Evolutionary conservation across 2,888 invertebrate genomes (phyloP).

Genomic region (Desoria tigrina): DNA sequence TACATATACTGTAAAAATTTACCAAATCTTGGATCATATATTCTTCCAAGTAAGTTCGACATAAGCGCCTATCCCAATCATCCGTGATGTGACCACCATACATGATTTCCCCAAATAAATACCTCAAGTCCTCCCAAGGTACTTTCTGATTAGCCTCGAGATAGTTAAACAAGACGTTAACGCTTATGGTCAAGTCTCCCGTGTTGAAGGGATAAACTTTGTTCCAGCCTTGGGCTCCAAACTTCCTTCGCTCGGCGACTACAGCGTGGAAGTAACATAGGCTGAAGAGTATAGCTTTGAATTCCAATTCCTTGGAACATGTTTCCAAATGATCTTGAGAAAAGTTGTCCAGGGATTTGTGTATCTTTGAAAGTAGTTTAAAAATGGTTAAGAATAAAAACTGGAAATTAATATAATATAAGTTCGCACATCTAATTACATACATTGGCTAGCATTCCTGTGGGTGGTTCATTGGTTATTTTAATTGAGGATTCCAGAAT

Average conservation of each 20-base stretch:
- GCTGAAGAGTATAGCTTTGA: slow-evolving; percentile 92
- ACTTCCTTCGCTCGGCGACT: slow-evolving; percentile 76
- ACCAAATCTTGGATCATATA: slow-evolving; percentile 89
- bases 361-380: too few species aligned
- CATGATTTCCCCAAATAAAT: slow-evolving; percentile 97
- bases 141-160: slow-evolving; percentile 82
- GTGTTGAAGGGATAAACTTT: slow-evolving; percentile 92
- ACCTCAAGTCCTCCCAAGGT: slow-evolving; percentile 94
- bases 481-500: slow-evolving; percentile 94
- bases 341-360: slow-evolving; percentile 92
- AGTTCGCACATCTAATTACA: too few species aligned
- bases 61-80: slow-evolving; percentile 90
- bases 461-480: slow-evolving; percentile 96
- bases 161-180: slow-evolving; percentile 67
- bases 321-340: slow-evolving; percentile 90
- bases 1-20: too few species aligned
- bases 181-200: slow-evolving; percentile 89
- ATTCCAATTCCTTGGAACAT: slow-evolving; percentile 93
- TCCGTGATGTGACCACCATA: slow-evolving; percentile 97
- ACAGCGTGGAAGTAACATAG: slow-evolving; percentile 95
- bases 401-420: too few species aligned
- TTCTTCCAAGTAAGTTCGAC: slow-evolving; percentile 87
- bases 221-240: slow-evolving; percentile 95
- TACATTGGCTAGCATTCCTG: slow-evolving; percentile 95
- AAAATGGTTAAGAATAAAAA: too few species aligned